phyloP scores from a whole-genome alignment of 2,888 invertebrate genomes.

The Meta bourneti region DNA sequence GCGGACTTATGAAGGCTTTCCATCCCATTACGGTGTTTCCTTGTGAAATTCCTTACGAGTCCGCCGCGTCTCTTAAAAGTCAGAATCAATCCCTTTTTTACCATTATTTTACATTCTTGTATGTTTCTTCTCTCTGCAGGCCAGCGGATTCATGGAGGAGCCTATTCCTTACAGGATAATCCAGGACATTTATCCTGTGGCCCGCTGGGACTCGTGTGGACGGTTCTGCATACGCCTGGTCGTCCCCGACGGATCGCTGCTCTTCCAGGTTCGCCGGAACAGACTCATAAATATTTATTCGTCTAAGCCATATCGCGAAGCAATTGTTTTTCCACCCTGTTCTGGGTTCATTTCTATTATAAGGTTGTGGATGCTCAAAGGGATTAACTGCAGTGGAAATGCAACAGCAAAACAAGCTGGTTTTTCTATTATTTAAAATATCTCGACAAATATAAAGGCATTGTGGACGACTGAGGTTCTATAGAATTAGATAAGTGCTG shows the following conservation, averaged over 20 bases:
- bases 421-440: too few species aligned
- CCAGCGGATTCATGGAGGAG: conserved; percentile 84
- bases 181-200: conserved; percentile 89
- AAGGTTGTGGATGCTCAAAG: too few species aligned
- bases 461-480: too few species aligned
- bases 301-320: not conserved
- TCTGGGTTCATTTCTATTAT: too few species aligned
- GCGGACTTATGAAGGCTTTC: too few species aligned
- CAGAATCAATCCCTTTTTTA: not conserved
- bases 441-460: too few species aligned
- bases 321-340: too few species aligned
- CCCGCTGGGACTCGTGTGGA: conserved; percentile 89
- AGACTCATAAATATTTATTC: conserved; percentile 19
- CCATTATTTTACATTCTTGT: not conserved
- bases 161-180: conserved; percentile 87
- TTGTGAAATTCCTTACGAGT: not conserved
- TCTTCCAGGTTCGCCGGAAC: conserved; percentile 84
- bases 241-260: conserved; percentile 88
- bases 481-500: too few species aligned
- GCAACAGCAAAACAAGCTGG: too few species aligned
- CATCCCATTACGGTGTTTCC: not conserved
- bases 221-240: conserved; percentile 89
- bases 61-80: not conserved
- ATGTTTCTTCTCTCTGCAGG: conserved; percentile 79
- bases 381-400: too few species aligned